Percentiles rank a stretch among this genome's conserved stretches.
Conservation (phyloP, 2,113 vertebrate species). For the Rhynchopsitta pachyrhyncha region DNA sequence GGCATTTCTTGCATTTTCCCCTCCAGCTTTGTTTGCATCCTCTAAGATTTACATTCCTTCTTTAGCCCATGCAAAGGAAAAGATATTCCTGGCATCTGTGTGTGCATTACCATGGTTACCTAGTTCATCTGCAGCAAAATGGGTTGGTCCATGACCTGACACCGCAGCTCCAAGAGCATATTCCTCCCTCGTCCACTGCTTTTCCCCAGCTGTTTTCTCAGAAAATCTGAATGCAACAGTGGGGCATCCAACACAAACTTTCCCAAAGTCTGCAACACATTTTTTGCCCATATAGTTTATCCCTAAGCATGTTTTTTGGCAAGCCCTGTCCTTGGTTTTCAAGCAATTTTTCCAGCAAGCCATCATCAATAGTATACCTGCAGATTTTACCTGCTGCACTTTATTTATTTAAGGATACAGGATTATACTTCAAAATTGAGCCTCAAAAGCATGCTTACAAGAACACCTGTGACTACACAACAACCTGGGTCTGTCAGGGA, state of each 20-base stretch:
- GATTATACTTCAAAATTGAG: background rate
- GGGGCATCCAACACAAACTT: background rate
- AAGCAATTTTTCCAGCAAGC: background rate
- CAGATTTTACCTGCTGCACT: background rate
- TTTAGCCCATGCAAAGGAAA: constrained; percentile 20
- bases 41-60: constrained; percentile 22
- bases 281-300: background rate
- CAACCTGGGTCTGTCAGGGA: background rate
- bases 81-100: background rate
- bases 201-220: background rate
- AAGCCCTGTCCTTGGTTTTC: background rate
- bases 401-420: background rate
- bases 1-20: background rate
- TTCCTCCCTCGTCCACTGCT: background rate
- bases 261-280: background rate
- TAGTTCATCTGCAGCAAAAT: constrained; percentile 18
- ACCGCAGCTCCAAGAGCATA: background rate
- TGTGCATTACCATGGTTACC: constrained; percentile 52
- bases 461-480: background rate
- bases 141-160: constrained; percentile 17
- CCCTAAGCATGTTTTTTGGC: background rate
- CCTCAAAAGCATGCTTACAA: background rate
- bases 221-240: background rate
- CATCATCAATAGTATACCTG: background rate
- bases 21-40: constrained; percentile 31